Base-by-base conservation (phyloP, 2,797 vertebrate species). In the Schizopygopsis malacanthus region DNA sequence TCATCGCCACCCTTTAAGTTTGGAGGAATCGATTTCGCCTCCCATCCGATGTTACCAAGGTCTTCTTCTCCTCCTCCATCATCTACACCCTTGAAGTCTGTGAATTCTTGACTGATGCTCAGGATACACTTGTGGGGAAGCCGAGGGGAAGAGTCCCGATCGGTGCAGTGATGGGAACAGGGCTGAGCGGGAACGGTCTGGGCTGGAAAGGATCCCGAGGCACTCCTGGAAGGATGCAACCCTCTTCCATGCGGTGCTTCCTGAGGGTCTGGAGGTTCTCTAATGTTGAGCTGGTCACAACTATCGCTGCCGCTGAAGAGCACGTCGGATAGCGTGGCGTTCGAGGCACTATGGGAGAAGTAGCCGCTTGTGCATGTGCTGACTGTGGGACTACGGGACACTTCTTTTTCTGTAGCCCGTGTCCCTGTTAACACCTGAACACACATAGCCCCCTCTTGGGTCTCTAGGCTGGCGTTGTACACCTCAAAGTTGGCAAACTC, bases 281-380 rank as follows among this genome's bases (percentile, higher is more conserved):
- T 96, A 1, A 84, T 78, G 92, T 94, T 95, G 82, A 99, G 95
- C 89, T 97, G 97, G 89, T 99, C 98, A 2, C 95, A 97, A 93
- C 97, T 99, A 90, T 99, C 98, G 39, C 97, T 98, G 89, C 94
- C 94, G 54, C 96, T 95, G 92, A 98, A 96, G 71, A 94, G 93
- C 93, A 97, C 93, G 92, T 99, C 98, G 0, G 98, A 99, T 79
- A 99, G 95, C 0, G 98, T 99, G 78, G 96, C 97, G 0, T 96
- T 97, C 87, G 98, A 99, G 94, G 97, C 97, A 94, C 98, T 99
- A 94, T 99, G 97, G 84, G 98, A 99, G 87, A 99, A 97, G 93
- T 99, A 99, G 87, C 98, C 98, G 67, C 98, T 99, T 52, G 98
- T 99, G 90, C 98, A 97, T 87, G 97, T 99, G 96, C 98, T 99